Conservation (phyloP, 2,797 vertebrate species). For the Babyrousa celebensis region DNA sequence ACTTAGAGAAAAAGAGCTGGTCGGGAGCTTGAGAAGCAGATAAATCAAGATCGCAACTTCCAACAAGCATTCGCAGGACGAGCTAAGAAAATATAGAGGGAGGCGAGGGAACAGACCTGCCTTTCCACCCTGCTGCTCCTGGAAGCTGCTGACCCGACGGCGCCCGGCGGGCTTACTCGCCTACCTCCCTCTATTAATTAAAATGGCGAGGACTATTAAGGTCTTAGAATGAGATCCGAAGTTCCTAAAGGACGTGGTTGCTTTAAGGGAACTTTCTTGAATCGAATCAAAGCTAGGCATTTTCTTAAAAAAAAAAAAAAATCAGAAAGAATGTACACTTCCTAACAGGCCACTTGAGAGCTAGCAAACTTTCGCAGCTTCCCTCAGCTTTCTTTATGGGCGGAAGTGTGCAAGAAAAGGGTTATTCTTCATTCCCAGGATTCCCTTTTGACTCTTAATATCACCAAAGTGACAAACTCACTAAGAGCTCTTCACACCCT, state of each 20-base stretch:
- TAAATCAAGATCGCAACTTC: constrained; percentile 89
- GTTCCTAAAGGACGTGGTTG: constrained; percentile 63
- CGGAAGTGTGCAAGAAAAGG: not conserved
- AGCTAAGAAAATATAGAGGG: not conserved
- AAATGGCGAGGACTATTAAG: constrained; percentile 79
- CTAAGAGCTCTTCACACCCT: not conserved
- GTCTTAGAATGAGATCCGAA: constrained; percentile 83
- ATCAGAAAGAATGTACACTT: not conserved
- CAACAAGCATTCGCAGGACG: constrained; percentile 27
- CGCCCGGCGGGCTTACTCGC: not conserved
- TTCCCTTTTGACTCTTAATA: constrained; percentile 39
- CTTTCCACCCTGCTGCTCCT: constrained; percentile 41
- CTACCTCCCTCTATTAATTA: constrained; percentile 81
- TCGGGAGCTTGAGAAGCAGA: constrained; percentile 82
- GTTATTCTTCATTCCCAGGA: not conserved
- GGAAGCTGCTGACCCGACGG: constrained; percentile 73
- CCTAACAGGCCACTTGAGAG: constrained; percentile 37
- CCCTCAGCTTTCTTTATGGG: not conserved
- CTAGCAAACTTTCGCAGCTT: constrained; percentile 51
- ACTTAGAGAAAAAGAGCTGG: constrained; percentile 86
- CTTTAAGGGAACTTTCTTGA: constrained; percentile 30
- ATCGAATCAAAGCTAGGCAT: constrained; percentile 35
- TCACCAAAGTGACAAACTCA: not conserved
- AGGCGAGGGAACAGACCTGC: not conserved
- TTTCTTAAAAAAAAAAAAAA: not conserved